Percentiles rank a stretch among this genome's conserved stretches.
phyloP scores from a whole-genome alignment of 2,113 vertebrate genomes.

The Hydrochoerus hydrochaeris region DNA sequence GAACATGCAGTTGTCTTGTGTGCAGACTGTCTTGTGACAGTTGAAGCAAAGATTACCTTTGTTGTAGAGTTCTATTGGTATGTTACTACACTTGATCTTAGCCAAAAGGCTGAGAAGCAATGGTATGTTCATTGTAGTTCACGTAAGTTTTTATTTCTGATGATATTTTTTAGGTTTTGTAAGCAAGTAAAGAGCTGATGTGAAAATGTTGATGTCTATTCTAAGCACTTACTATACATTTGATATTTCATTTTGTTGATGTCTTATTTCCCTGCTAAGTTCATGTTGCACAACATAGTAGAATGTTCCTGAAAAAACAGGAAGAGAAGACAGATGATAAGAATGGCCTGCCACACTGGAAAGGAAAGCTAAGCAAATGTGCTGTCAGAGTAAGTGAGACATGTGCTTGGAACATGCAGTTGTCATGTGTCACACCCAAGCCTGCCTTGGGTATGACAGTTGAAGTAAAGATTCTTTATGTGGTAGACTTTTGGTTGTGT shows the following conservation, averaged over 20 bases:
- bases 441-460: neutral
- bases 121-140: neutral
- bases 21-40: neutral
- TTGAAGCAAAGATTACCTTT: neutral
- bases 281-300: neutral
- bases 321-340: neutral
- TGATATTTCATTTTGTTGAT: neutral
- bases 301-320: neutral
- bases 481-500: neutral
- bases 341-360: neutral
- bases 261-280: neutral
- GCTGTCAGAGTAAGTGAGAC: neutral
- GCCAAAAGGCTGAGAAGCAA: too few relatives aligned
- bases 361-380: neutral
- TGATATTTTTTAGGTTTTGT: neutral
- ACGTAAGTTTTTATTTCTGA: neutral
- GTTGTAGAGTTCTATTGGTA: neutral
- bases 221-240: neutral
- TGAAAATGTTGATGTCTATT: neutral
- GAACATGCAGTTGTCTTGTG: neutral
- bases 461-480: neutral
- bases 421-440: neutral
- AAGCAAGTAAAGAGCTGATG: neutral
- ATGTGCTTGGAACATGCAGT: neutral
- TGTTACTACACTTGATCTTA: too few relatives aligned